Conservation (phyloP, 2,113 vertebrate genomes). For the Clarias magur region DNA sequence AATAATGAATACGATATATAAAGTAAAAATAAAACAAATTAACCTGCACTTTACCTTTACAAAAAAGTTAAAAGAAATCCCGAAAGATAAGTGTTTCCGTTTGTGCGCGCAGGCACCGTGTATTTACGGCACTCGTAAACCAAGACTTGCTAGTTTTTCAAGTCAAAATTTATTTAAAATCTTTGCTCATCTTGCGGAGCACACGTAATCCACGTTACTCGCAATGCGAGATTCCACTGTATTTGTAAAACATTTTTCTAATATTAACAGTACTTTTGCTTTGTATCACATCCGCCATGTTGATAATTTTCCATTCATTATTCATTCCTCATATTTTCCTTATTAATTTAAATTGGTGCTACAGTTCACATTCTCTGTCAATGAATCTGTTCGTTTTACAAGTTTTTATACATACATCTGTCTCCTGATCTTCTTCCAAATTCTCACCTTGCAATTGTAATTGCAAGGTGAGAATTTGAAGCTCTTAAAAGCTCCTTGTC, state of each 20-base stretch:
- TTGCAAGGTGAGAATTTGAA: slow-evolving; percentile 19
- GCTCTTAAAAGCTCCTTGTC: slow-evolving; percentile 12
- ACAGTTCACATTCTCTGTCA: not conserved
- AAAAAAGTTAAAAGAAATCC: too few relatives aligned
- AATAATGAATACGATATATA: too few relatives aligned
- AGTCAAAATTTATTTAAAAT: too few relatives aligned
- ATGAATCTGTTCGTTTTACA: not conserved
- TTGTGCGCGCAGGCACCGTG: too few relatives aligned
- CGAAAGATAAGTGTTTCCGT: too few relatives aligned
- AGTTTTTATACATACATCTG: not conserved
- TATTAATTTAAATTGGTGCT: not conserved
- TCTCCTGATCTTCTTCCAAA: not conserved
- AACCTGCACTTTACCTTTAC: too few relatives aligned
- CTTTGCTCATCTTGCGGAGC: too few relatives aligned
- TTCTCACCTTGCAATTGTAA: not conserved
- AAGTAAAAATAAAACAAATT: too few relatives aligned
- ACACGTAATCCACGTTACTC: too few relatives aligned
- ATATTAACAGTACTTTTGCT: not conserved
- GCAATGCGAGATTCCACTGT: too few relatives aligned
- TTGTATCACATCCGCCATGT: not conserved
- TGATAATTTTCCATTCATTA: not conserved
- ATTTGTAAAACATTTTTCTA: not conserved
- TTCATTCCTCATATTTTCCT: not conserved
- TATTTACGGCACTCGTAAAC: too few relatives aligned
- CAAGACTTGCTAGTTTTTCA: too few relatives aligned